Evolutionary conservation across 1,140 invertebrate species (phyloP).

Genomic region (Drosophila teissieri): DNA sequence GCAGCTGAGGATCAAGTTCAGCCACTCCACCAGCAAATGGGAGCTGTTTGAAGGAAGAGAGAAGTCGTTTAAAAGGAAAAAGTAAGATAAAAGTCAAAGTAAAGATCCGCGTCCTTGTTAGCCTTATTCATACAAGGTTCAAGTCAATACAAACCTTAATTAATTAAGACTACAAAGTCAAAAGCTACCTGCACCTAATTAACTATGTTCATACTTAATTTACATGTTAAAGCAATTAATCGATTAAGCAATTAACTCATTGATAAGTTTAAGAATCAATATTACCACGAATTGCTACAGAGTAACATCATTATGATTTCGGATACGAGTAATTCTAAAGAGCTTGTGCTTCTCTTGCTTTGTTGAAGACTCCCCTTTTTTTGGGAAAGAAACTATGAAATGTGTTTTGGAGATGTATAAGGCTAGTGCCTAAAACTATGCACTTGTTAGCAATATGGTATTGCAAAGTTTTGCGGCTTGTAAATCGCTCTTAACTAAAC

Average conservation of each 20-base stretch:
- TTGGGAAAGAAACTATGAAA: not conserved
- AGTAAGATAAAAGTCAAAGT: not conserved
- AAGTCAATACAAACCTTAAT: no score
- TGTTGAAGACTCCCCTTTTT: no score
- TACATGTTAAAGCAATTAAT: no score
- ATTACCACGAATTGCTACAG: no score
- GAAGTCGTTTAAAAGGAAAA: not conserved
- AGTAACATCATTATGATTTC: no score
- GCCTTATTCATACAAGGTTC: not conserved
- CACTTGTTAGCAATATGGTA: not conserved
- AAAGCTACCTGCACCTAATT: no score
- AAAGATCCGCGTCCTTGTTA: not conserved
- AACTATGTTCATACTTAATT: no score
- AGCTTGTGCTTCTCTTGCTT: no score
- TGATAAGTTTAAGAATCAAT: no score
- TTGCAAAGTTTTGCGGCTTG: not conserved
- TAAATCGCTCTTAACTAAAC: not conserved
- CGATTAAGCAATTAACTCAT: no score
- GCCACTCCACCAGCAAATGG: conserved; percentile 96
- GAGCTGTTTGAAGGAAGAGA: conserved; percentile 87
- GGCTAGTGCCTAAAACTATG: not conserved
- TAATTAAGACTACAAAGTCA: no score
- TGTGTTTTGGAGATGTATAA: not conserved
- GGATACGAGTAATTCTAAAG: no score
- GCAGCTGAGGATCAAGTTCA: conserved; percentile 96